Conservation (phyloP, 2,888 invertebrate genomes). For the Ptilodon capucinus region DNA sequence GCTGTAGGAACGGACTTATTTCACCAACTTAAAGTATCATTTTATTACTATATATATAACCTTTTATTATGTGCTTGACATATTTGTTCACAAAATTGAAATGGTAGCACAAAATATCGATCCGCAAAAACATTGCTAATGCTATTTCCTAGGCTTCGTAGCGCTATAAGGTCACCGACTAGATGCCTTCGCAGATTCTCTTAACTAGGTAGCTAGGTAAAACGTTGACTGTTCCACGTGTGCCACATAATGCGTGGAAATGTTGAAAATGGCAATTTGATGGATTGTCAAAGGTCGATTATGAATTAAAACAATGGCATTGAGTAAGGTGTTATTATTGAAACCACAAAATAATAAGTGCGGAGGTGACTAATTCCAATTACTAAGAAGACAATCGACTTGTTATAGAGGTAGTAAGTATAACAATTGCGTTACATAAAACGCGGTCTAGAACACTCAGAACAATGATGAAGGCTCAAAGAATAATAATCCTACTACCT, state of each 20-base stretch:
- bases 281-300: conserved; percentile 5
- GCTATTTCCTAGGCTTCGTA: too few species aligned
- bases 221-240: too few species aligned
- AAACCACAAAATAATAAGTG: conserved; percentile 20
- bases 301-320: conserved; percentile 18
- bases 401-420: conserved; percentile 4
- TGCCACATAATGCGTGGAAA: background rate
- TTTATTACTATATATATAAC: too few species aligned
- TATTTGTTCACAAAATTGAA: too few species aligned
- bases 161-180: too few species aligned
- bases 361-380: conserved; percentile 17
- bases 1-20: too few species aligned
- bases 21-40: too few species aligned
- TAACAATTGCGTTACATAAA: conserved; percentile 20
- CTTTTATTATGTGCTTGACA: too few species aligned
- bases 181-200: too few species aligned
- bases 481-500: background rate
- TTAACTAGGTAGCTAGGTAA: too few species aligned
- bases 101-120: too few species aligned
- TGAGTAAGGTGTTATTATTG: conserved; percentile 21
- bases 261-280: conserved; percentile 13
- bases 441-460: conserved; percentile 2
- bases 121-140: too few species aligned
- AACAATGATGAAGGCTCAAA: background rate
- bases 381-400: conserved; percentile 17